Evolutionary conservation across 2,113 vertebrate species (phyloP), one percentile per base, ranked within the genome.

Genomic region (Pipra filicauda): DNA sequence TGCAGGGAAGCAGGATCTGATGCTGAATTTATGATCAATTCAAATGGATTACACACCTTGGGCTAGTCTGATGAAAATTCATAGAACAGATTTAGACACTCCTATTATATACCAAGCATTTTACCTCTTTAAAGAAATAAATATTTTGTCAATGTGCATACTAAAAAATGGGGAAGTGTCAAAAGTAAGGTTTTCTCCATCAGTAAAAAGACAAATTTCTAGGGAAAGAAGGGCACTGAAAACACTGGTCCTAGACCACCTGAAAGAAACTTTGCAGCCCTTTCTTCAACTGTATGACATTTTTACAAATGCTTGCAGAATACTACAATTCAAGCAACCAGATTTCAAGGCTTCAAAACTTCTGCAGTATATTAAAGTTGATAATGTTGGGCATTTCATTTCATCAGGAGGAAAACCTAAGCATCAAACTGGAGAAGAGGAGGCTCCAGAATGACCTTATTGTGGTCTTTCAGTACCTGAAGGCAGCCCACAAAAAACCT

Each of bases 381-480:
- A 39, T 58, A 18, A 58, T 7, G 28, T 6, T 3, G 1, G 51
- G 15, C 33, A 7, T 72, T 80, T 74, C 20, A 7, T 58, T 83
- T 67, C 21, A 14, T 19, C 35, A 30, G 46, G 17, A 89, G 20
- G 72, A 78, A 91, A 65, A 46, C 10, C n/a, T 35, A 15, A 28
- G 15, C 46, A 16, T 58, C 43, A 49, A 20, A 1, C 62, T 57
- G 28, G 39, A 52, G 44, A 59, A 59, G 37, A 33, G 7, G 20
- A 59, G 9, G 20, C 8, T 54, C 28, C 0, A 0, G 27, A 11
- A 14, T n/a, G 19, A 46, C 20, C 16, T n/a, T 33, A 6, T 2
- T 23, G 11, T 11, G 19, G 11, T n/a, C 17, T 46, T 44, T 54
- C 62, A 54, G n/a, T 17, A 82, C 4, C 11, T 55, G 37, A 39